Evolutionary conservation across 2,797 vertebrate species (phyloP).

Genomic region (Cirrhinus mrigala): DNA sequence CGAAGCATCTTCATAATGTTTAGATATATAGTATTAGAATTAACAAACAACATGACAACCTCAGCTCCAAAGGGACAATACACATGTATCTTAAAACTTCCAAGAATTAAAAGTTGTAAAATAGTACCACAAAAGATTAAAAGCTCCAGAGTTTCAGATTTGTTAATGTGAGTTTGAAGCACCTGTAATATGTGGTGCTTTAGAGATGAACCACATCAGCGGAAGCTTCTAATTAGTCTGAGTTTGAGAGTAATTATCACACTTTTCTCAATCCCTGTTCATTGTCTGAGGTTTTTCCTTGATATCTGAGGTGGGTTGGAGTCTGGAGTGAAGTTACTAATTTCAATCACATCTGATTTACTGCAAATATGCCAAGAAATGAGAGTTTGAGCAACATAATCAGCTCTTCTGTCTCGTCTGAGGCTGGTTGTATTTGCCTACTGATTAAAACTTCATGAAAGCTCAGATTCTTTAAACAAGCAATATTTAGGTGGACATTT

Average conservation of each 20-base stretch:
- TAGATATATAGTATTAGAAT: background rate
- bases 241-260: background rate
- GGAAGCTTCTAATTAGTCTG: background rate
- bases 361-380: background rate
- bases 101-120: background rate
- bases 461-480: conserved; percentile 10
- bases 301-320: background rate
- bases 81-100: background rate
- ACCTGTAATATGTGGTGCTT: background rate
- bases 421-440: background rate
- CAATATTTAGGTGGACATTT: background rate
- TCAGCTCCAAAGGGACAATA: background rate
- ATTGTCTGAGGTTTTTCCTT: conserved; percentile 2
- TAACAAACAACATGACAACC: background rate
- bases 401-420: background rate
- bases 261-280: background rate
- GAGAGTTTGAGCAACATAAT: background rate
- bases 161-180: background rate
- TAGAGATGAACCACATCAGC: background rate
- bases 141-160: background rate
- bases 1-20: background rate
- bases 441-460: conserved; percentile 32
- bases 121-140: background rate
- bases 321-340: background rate
- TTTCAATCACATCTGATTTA: background rate